A percentile compares a stretch with the other conserved stretches of the same genome.
phyloP scores from a whole-genome alignment of 1,140 invertebrate genomes.

The Holotrichia oblita region DNA sequence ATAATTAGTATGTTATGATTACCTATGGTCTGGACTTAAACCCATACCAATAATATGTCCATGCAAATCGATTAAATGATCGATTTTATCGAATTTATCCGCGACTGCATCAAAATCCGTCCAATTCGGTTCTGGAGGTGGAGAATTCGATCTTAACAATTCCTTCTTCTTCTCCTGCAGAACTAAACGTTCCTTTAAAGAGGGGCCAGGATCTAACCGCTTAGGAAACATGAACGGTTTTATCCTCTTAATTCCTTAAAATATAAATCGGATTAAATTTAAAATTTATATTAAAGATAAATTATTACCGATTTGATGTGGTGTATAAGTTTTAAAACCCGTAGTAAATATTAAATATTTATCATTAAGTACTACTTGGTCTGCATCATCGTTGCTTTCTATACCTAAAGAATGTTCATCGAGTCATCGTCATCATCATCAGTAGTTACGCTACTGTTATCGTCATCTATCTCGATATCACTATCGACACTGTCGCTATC shows the following conservation, averaged over 20 bases:
- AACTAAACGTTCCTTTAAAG: constrained; percentile 73
- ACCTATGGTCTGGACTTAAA: constrained; percentile 87
- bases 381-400: constrained; percentile 54
- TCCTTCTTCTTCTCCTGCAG: constrained; percentile 66
- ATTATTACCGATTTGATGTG: constrained; percentile 81
- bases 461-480: too few relatives aligned
- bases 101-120: constrained; percentile 74
- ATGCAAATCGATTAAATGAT: constrained; percentile 86
- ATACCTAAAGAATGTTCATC: constrained; percentile 47
- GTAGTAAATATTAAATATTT: constrained; percentile 91
- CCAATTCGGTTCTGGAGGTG: constrained; percentile 71
- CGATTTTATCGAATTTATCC: constrained; percentile 80
- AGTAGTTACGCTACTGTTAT: too few relatives aligned
- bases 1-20: constrained; percentile 40
- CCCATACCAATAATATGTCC: constrained; percentile 92
- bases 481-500: too few relatives aligned
- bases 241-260: constrained; percentile 79
- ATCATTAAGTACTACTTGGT: constrained; percentile 64
- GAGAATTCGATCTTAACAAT: constrained; percentile 61
- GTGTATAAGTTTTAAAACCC: constrained; percentile 85
- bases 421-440: constrained; percentile 59
- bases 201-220: constrained; percentile 73
- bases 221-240: constrained; percentile 77
- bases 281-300: too few relatives aligned
- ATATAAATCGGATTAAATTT: too few relatives aligned